phyloP scores from a whole-genome alignment of 2,113 vertebrate genomes.

The Carollia perspicillata region DNA sequence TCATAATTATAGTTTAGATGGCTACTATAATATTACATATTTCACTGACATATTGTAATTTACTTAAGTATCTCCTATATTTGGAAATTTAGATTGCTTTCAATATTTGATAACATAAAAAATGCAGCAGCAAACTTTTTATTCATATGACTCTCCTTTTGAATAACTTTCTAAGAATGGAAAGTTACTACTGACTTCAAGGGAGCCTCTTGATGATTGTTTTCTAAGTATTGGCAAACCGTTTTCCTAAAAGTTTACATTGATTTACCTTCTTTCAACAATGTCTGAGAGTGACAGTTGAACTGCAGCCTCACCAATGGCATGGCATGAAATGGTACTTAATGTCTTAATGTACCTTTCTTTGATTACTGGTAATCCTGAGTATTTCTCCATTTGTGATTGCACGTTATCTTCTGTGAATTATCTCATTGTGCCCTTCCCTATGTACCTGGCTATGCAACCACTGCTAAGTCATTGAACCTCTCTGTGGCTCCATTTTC shows the following conservation, averaged over 20 bases:
- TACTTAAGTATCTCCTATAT: background rate
- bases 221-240: background rate
- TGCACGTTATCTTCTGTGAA: constrained; percentile 14
- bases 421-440: background rate
- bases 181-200: background rate
- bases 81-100: constrained; percentile 21
- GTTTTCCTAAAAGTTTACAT: background rate
- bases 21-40: background rate
- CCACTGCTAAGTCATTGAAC: background rate
- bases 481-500: background rate
- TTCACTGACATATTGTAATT: background rate
- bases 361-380: background rate
- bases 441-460: background rate
- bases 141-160: background rate
- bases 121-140: background rate
- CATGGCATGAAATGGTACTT: background rate
- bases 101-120: background rate
- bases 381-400: background rate
- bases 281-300: background rate
- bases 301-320: background rate
- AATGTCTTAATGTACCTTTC: constrained; percentile 29
- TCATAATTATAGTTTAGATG: constrained; percentile 14
- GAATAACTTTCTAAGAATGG: constrained; percentile 30
- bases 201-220: background rate
- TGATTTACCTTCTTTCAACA: background rate